Percentiles rank a stretch among this genome's conserved stretches.
phyloP scores from a whole-genome alignment of 2,888 invertebrate genomes.

The Pyrocoelia pectoralis region DNA sequence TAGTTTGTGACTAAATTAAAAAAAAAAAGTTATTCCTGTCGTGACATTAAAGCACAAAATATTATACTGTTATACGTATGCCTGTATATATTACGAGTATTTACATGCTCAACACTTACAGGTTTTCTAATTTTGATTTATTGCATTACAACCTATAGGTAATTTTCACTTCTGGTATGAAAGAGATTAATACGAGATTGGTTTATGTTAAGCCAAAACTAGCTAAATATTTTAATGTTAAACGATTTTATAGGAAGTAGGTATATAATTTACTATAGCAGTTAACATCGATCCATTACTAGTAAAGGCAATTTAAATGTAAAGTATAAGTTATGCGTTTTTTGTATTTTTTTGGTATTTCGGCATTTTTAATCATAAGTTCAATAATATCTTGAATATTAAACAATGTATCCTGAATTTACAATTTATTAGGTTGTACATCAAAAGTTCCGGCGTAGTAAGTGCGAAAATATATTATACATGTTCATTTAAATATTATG shows the following conservation, averaged over 20 bases:
- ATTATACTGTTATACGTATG: background rate
- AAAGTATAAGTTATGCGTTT: constrained; percentile 1
- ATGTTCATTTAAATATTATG: background rate
- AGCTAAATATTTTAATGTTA: background rate
- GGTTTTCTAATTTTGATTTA: constrained; percentile 1
- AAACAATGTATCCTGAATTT: background rate
- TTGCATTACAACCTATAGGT: background rate
- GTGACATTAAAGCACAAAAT: background rate
- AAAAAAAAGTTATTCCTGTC: background rate
- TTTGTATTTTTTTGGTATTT: constrained; percentile 1
- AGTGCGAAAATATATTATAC: constrained; percentile 1
- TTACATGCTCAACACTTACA: background rate
- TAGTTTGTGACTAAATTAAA: too few relatives aligned
- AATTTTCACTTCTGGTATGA: constrained; percentile 1
- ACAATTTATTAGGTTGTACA: background rate
- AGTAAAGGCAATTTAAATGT: background rate
- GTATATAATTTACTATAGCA: background rate
- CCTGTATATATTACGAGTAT: background rate
- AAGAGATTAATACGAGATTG: background rate
- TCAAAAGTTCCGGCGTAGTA: background rate
- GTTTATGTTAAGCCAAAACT: background rate
- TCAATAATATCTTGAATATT: background rate
- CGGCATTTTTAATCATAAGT: background rate
- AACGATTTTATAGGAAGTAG: background rate
- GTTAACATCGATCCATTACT: background rate